Base-by-base conservation (phyloP, 2,113 vertebrate genomes). In the Rhabdornis inornatus region DNA sequence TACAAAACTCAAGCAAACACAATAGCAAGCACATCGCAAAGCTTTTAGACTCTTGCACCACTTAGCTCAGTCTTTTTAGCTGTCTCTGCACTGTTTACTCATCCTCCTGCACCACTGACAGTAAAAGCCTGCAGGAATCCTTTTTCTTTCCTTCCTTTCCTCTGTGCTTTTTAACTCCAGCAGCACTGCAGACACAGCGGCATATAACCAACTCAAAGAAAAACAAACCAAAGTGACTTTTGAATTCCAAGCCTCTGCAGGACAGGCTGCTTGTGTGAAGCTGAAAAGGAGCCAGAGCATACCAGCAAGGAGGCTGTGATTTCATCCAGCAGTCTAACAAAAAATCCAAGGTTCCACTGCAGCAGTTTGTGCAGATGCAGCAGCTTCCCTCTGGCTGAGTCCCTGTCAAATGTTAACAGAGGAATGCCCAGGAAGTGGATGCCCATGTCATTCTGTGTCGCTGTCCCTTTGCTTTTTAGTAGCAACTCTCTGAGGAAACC, bases 261-360 rank as follows among this genome's bases (percentile, higher is more conserved):
- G 45, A 89, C 57, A 83, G 53, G 39, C 81, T 90, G 33, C 57
- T 74, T 47, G 9, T 81, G 74, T 89, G 80, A 90, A 94, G 95
- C 95, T 96, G 93, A 97, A 96, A 82, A 69, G 81, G 49, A 96
- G 95, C 95, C 95, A 97, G 90, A 88, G 81, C 49, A 39, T 24
- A 89, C 70, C 53, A 56, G 80, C 92, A 93, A 91, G 70, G 65
- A 90, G 91, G 81, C 42, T 59, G 65, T 66, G 69, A 89, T 91
- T 93, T 95, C 94, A 85, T 80, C 69, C 69, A 55, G 37, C 59
- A 94, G 94, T 35, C 27, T 49, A 78, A 75, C 71, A 80, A 59
- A 93, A 83, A 78, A 68, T 44, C 93, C 2, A 6, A 76, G 65
- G 68, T 49, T 76, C 74, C 92, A 72, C 69, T 92, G 95, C 95